Percentiles rank a stretch among this genome's conserved stretches.
phyloP scores from a whole-genome alignment of 2,888 invertebrate genomes.

The Vanessa cardui region DNA sequence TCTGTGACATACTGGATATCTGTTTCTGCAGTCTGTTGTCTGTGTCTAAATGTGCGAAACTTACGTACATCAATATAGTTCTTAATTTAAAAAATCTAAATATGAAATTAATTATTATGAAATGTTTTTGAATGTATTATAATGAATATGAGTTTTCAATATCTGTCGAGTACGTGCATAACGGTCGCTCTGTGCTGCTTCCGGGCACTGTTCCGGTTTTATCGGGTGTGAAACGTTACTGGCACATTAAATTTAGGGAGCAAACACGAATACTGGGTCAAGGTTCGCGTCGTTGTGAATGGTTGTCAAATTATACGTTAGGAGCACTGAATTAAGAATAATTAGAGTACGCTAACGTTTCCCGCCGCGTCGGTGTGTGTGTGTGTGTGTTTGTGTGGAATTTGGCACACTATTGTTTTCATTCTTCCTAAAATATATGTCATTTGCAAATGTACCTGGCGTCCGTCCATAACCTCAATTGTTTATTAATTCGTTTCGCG shows the following conservation, averaged over 20 bases:
- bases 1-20: too few species aligned
- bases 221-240: conserved; percentile 67
- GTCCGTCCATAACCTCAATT: conserved; percentile 23
- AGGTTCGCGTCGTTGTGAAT: conserved; percentile 64
- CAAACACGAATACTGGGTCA: conserved; percentile 67
- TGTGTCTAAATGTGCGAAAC: too few species aligned
- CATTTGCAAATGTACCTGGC: conserved; percentile 26
- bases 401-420: conserved; percentile 33
- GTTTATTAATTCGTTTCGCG: conserved; percentile 15
- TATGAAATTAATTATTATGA: not conserved
- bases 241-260: conserved; percentile 59
- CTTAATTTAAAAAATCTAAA: too few species aligned
- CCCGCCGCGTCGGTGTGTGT: conserved; percentile 20
- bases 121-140: not conserved
- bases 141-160: conserved; percentile 32
- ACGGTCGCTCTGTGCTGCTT: conserved; percentile 73
- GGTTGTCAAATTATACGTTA: conserved; percentile 49
- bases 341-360: conserved; percentile 47
- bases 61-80: too few species aligned
- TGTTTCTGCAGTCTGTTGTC: too few species aligned
- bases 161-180: conserved; percentile 57
- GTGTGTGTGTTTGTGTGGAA: conserved; percentile 3
- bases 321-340: conserved; percentile 57
- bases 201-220: conserved; percentile 69
- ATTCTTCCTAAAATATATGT: conserved; percentile 30